Evolutionary conservation across 1,140 invertebrate genomes (phyloP).

Genomic region (Aphis craccivora): DNA sequence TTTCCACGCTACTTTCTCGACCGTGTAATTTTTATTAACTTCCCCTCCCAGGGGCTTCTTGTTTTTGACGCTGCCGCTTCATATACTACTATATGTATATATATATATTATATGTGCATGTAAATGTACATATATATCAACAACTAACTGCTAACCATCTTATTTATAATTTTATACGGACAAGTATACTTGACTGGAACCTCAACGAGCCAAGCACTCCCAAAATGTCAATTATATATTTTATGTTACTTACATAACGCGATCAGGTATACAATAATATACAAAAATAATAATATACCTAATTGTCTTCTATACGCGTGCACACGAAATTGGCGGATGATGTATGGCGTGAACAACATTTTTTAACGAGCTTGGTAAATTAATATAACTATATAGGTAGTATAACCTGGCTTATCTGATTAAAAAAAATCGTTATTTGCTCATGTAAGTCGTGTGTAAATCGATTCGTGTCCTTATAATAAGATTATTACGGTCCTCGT

Average conservation of each 20-base stretch:
- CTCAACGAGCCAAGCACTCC: not conserved
- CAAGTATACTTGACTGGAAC: not conserved
- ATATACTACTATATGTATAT: not conserved
- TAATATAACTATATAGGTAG: conserved; percentile 22
- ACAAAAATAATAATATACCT: not conserved
- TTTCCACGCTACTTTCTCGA: conserved; percentile 58
- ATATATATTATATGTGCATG: not conserved
- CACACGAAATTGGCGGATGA: not conserved
- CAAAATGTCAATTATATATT: conserved; percentile 38
- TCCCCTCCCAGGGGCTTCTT: conserved; percentile 47
- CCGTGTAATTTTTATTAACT: conserved; percentile 58
- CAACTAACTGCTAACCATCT: conserved; percentile 18
- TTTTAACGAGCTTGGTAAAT: not conserved
- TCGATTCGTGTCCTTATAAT: not conserved
- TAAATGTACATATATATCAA: not conserved
- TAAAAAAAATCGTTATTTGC: not conserved
- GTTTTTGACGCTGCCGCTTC: not conserved
- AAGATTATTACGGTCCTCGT: not conserved
- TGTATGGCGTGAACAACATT: not conserved
- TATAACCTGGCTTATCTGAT: not conserved
- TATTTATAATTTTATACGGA: not conserved
- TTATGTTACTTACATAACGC: conserved; percentile 14
- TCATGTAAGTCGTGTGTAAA: not conserved
- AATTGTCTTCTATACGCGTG: not conserved
- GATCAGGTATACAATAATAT: not conserved